Evolutionary conservation across 2,797 vertebrate species (phyloP), one percentile per base, ranked within the genome.

Genomic region (Gobionotothen gibberifrons): DNA sequence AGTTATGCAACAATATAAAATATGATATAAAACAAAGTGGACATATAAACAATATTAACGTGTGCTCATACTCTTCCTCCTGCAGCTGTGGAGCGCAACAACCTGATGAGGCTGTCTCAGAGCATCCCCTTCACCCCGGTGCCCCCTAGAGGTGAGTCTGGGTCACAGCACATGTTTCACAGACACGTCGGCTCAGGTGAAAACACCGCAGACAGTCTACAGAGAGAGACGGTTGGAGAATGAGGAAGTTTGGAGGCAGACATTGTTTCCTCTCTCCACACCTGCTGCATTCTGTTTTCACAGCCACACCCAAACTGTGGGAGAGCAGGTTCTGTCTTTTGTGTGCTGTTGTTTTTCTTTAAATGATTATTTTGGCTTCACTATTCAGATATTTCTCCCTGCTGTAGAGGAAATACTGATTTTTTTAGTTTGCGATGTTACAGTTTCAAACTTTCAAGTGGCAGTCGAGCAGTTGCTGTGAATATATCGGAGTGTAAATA

Each of bases 111-210:
- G 84, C 93, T 99, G 83, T 98, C 98, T 46, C 98, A 98, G 92
- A 99, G 97, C 77, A 99, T 99, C 90, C 97, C 97, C 19, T 99
- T 99, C 93, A 99, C 97, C 77, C 98, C 98, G 12, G 97, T 99
- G 84, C 98, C 97, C 90, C 97, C 97, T 76, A 96, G 96, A 97
- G 98, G 98, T 99, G 94, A 94, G 94, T 87, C 22, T 15, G 29
- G 36, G 3, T 12, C 61, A n/a, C 4, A 0, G 29, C 5, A 4
- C 21, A 2, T 22, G 8, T 36, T 36, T 36, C 19, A 40, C 26
- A 2, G 17, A 16, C 19, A 0, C 1, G 58, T 64, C 21, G 1
- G 1, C 0, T 63, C 48, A 53, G 54, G 43, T 47, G 21, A 56
- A 51, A 68, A 67, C 13, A 11, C 44, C 0, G 9, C 51, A 9